Conservation (phyloP, 2,113 vertebrate genomes). For the Lophius piscatorius region DNA sequence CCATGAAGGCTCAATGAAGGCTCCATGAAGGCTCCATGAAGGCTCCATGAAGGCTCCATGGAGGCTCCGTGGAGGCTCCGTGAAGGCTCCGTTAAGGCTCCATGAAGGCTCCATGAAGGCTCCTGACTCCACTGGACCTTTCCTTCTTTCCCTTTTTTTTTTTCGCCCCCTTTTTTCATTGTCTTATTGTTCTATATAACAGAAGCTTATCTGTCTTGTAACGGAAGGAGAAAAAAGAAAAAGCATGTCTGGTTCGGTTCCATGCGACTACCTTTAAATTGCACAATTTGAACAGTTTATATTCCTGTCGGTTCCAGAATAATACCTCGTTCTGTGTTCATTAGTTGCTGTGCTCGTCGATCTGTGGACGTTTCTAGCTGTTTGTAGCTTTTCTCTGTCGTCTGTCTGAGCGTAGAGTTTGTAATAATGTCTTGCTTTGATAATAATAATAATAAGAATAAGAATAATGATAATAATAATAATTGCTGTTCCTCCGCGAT, state of each 20-base stretch:
- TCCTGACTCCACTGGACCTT: slow-evolving; percentile 61
- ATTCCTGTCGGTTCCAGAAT: slow-evolving; percentile 81
- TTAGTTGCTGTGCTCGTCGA: slow-evolving; percentile 88
- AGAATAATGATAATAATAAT: too few relatives aligned
- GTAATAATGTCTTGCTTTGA: slow-evolving; percentile 65
- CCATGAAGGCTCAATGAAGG: too few relatives aligned
- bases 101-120: too few relatives aligned
- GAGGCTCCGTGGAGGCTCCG: too few relatives aligned
- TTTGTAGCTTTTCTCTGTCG: slow-evolving; percentile 84
- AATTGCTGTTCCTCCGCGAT: slow-evolving; percentile 53
- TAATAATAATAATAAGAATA: too few relatives aligned
- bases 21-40: too few relatives aligned
- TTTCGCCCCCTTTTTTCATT: slow-evolving; percentile 69
- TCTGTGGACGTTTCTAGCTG: slow-evolving; percentile 89
- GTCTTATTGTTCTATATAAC: slow-evolving; percentile 69
- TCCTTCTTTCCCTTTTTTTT: too few relatives aligned
- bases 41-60: too few relatives aligned
- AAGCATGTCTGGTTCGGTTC: slow-evolving; percentile 75
- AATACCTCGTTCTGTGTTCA: slow-evolving; percentile 80
- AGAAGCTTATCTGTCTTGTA: slow-evolving; percentile 72
- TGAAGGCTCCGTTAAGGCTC: too few relatives aligned
- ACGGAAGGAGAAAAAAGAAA: slow-evolving; percentile 46
- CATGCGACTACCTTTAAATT: slow-evolving; percentile 92
- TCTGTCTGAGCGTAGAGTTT: slow-evolving; percentile 75
- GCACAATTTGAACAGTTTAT: slow-evolving; percentile 88